These are phyloP conservation scores for Iguana delicatissima DNA, from an alignment of 2,797 vertebrate species.

Conservation along the genomic window DNA sequence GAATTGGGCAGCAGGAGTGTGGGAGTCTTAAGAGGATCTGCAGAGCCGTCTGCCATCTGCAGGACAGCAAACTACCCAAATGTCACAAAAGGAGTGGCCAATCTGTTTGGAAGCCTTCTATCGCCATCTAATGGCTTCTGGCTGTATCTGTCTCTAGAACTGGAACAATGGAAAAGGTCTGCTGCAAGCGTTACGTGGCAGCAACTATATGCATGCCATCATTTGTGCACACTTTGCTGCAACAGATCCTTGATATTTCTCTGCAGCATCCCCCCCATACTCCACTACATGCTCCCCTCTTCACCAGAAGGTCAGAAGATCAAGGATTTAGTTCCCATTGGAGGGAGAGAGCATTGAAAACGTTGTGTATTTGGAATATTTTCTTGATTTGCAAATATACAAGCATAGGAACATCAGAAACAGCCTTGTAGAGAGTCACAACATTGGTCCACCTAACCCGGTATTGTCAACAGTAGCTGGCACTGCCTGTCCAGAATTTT, in stretches of 20 bases:
- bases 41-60: background rate
- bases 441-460: background rate
- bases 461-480: background rate
- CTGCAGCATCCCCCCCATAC: background rate
- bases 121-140: slow-evolving; percentile 3
- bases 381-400: background rate
- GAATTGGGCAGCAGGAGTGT: background rate
- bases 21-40: background rate
- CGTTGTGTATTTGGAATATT: background rate
- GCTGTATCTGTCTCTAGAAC: background rate
- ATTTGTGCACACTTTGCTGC: background rate
- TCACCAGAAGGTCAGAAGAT: background rate
- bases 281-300: background rate
- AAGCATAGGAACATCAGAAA: background rate
- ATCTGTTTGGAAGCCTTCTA: background rate
- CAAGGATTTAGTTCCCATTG: background rate
- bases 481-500: background rate
- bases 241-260: background rate
- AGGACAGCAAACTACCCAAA: background rate
- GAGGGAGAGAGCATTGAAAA: background rate
- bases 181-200: background rate
- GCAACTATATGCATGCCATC: background rate
- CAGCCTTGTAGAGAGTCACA: background rate
- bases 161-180: background rate
- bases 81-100: background rate